Evolutionary conservation across 2,113 vertebrate species (phyloP).

Genomic region (Coracopsis vasa): DNA sequence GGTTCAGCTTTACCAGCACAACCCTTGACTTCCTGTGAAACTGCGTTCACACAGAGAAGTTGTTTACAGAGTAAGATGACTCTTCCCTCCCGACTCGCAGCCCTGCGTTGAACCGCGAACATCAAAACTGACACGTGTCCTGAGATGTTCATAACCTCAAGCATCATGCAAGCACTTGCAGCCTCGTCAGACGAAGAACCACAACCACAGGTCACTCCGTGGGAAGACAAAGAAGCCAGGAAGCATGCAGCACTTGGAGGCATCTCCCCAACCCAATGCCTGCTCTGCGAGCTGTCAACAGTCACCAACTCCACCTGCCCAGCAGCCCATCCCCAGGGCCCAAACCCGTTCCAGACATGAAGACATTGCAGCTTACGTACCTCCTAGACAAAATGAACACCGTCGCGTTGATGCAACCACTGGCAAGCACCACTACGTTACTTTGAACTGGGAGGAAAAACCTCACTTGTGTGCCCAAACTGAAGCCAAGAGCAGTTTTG

Average conservation of each 20-base stretch:
- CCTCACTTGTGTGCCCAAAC: not conserved
- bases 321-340: not conserved
- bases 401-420: not conserved
- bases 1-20: not conserved
- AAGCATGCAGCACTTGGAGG: rapidly evolving
- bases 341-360: not conserved
- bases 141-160: conserved; percentile 25
- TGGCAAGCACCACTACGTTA: not conserved
- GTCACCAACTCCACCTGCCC: not conserved
- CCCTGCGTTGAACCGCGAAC: conserved; percentile 13
- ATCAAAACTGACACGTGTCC: not conserved
- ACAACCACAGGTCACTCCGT: not conserved
- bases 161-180: not conserved
- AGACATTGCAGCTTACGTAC: not conserved
- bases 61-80: not conserved
- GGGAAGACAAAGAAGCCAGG: not conserved
- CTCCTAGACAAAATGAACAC: conserved; percentile 28
- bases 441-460: not conserved
- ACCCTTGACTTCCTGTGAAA: not conserved
- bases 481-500: conserved; percentile 11
- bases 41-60: conserved; percentile 10
- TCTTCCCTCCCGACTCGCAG: not conserved
- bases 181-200: not conserved
- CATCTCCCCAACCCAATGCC: rapidly evolving
- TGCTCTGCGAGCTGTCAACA: rapidly evolving